These are phyloP conservation scores for Pygmarrhopalites habei DNA, from an alignment of 1,140 invertebrate species.

Conservation along the genomic window DNA sequence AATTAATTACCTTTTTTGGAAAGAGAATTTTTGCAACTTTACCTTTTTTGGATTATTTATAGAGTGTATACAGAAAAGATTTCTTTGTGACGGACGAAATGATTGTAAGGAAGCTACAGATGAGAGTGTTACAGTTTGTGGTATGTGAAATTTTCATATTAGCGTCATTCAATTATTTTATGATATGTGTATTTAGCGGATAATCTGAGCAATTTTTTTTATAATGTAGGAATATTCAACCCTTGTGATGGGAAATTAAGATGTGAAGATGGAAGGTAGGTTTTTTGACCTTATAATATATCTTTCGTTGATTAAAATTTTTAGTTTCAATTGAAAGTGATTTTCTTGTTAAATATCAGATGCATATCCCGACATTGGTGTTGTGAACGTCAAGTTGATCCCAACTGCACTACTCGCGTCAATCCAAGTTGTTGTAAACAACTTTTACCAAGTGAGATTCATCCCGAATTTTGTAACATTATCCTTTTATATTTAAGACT, in stretches of 20 bases:
- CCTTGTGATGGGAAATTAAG: slow-evolving; percentile 48
- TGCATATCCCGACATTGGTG: slow-evolving; percentile 50
- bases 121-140: slow-evolving; percentile 51
- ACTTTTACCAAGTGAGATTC: slow-evolving; percentile 24
- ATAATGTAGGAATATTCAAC: slow-evolving; percentile 33
- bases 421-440: slow-evolving; percentile 41
- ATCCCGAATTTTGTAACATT: too few species aligned
- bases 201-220: too few species aligned
- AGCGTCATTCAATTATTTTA: too few species aligned
- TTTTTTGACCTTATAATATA: too few species aligned
- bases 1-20: too few species aligned
- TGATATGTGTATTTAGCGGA: too few species aligned
- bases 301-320: too few species aligned
- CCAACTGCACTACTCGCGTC: slow-evolving; percentile 46
- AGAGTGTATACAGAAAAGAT: slow-evolving; percentile 83
- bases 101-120: slow-evolving; percentile 80
- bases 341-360: too few species aligned
- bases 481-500: not conserved
- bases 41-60: too few species aligned
- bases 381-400: slow-evolving; percentile 46
- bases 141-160: slow-evolving; percentile 34
- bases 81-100: slow-evolving; percentile 83
- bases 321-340: too few species aligned
- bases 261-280: slow-evolving; percentile 48
- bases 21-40: too few species aligned